Percentiles rank a stretch among this genome's conserved stretches.
Evolutionary conservation across 2,888 invertebrate species (phyloP).

Genomic region (Callimorpha dominula): DNA sequence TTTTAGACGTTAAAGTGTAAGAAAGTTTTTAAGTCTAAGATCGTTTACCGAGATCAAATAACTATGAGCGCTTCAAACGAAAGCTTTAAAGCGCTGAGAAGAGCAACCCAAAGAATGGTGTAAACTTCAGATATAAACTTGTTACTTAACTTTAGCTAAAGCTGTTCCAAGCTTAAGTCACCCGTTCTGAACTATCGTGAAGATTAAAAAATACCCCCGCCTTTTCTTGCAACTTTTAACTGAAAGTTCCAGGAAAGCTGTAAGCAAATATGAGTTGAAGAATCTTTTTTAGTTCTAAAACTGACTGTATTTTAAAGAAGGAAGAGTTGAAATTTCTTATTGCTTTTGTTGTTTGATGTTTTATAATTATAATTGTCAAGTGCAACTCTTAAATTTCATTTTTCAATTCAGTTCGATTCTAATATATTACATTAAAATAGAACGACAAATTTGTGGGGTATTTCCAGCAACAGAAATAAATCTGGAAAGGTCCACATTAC

Average conservation of each 20-base stretch:
- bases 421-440: too few species aligned
- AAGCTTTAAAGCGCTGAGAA: slow-evolving; percentile 6
- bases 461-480: too few species aligned
- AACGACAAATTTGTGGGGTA: too few species aligned
- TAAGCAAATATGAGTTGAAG: neutral
- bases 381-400: too few species aligned
- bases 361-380: neutral
- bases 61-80: neutral
- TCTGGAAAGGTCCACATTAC: too few species aligned
- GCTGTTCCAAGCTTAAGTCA: slow-evolving; percentile 8
- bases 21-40: neutral
- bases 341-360: too few species aligned
- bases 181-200: neutral
- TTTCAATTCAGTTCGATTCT: too few species aligned
- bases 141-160: slow-evolving; percentile 10
- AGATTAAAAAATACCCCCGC: slow-evolving; percentile 7
- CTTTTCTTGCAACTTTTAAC: slow-evolving; percentile 2
- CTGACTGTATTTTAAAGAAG: neutral
- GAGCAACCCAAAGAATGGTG: neutral
- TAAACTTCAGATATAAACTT: slow-evolving; percentile 14
- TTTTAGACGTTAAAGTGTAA: neutral
- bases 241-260: neutral
- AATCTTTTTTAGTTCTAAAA: neutral
- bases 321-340: neutral
- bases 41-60: neutral